phyloP scores from a whole-genome alignment of 2,797 vertebrate genomes.

The Myotis myotis region DNA sequence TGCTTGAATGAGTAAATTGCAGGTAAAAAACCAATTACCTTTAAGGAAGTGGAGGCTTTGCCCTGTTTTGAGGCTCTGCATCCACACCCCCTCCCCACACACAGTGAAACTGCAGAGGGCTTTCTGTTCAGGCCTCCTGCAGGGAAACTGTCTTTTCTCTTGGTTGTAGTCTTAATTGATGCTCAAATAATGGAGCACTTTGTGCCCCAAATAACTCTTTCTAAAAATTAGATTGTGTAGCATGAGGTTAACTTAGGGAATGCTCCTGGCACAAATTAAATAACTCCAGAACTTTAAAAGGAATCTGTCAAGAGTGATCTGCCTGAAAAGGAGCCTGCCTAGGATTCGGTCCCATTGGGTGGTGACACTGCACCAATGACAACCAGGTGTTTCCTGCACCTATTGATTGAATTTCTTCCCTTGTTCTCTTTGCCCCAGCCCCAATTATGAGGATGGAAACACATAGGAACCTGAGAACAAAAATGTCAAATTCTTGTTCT shows the following conservation, averaged over 20 bases:
- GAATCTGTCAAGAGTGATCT: not conserved
- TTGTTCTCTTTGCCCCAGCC: not conserved
- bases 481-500: not conserved
- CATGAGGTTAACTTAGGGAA: conserved; percentile 31
- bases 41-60: not conserved
- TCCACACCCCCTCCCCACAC: rapidly evolving
- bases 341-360: not conserved
- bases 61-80: not conserved
- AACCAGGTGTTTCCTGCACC: not conserved
- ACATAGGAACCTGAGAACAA: not conserved
- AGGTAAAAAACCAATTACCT: not conserved
- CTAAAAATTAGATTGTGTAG: not conserved
- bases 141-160: not conserved
- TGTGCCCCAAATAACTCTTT: not conserved
- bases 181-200: not conserved
- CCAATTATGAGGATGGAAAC: not conserved
- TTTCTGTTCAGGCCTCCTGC: not conserved
- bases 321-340: not conserved
- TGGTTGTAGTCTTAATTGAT: not conserved
- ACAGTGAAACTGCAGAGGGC: not conserved
- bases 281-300: not conserved
- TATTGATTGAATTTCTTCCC: not conserved
- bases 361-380: not conserved
- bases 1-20: not conserved
- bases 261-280: not conserved